Conservation (phyloP, 2,113 vertebrate genomes). For the Chinchilla lanigera region DNA sequence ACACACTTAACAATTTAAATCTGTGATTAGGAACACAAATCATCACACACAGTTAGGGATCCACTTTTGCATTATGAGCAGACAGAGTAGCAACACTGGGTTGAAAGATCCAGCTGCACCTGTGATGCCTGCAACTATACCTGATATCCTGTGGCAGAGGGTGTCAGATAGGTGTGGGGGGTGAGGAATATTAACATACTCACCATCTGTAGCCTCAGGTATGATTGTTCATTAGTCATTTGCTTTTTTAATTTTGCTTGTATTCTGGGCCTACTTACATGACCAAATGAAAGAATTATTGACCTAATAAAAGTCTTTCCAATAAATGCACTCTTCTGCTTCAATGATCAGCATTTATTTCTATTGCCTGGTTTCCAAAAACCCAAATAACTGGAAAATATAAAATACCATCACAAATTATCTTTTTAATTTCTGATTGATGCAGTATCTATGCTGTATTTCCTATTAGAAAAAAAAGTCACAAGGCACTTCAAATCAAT, state of each 20-base stretch:
- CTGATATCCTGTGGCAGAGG: no score
- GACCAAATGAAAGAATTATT: background rate
- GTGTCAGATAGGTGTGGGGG: rapidly evolving
- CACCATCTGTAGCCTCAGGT: no score
- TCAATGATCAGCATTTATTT: background rate
- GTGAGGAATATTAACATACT: rapidly evolving
- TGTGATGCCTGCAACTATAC: rapidly evolving
- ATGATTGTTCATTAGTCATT: background rate
- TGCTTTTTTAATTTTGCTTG: background rate
- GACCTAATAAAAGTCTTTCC: background rate
- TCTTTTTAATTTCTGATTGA: background rate
- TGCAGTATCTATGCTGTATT: background rate
- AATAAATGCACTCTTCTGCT: background rate
- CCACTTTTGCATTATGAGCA: background rate
- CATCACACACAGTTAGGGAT: background rate
- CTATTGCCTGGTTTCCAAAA: background rate
- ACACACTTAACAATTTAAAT: background rate
- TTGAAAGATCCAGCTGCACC: background rate
- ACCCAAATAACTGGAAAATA: background rate
- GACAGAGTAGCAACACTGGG: no score
- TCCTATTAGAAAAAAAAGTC: background rate
- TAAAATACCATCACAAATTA: background rate
- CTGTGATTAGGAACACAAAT: background rate
- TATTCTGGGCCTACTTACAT: background rate
- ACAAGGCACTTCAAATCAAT: background rate